A percentile compares a stretch with the other conserved stretches of the same genome.
These are phyloP conservation scores for Athene noctua DNA, from an alignment of 2,113 vertebrate genomes.

Conservation along the genomic window DNA sequence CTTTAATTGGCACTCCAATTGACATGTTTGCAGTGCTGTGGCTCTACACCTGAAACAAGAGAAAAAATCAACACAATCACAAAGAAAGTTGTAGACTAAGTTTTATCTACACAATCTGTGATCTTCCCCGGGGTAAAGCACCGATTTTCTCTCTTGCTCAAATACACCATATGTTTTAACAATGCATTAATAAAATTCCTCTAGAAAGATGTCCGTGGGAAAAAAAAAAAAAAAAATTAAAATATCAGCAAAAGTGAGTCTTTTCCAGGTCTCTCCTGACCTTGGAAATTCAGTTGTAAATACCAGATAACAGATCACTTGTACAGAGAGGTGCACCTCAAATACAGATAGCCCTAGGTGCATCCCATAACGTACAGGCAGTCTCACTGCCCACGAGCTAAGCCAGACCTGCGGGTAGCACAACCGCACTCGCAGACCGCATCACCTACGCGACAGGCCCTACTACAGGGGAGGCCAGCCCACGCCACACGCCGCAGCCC, in stretches of 20 bases:
- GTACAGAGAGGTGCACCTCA: rapidly evolving
- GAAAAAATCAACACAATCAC: too few relatives aligned
- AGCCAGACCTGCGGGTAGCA: neutral
- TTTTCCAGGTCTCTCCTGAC: neutral
- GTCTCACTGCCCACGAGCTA: rapidly evolving
- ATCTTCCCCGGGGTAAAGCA: rapidly evolving
- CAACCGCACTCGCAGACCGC: neutral
- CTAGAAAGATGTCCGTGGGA: rapidly evolving
- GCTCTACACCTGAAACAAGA: neutral
- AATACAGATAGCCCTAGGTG: rapidly evolving
- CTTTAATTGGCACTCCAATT: constrained; percentile 95
- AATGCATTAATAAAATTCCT: rapidly evolving
- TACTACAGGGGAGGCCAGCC: neutral
- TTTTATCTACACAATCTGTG: rapidly evolving
- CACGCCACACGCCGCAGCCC: neutral
- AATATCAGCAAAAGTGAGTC: rapidly evolving
- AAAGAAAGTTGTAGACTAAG: neutral
- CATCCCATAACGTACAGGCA: rapidly evolving
- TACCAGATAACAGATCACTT: rapidly evolving
- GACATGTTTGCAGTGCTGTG: constrained; percentile 80
- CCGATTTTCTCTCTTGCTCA: neutral
- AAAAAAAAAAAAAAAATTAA: too few relatives aligned
- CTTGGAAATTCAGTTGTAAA: neutral
- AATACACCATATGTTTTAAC: rapidly evolving
- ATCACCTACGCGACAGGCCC: neutral